A percentile compares a stretch with the other conserved stretches of the same genome.
phyloP scores from a whole-genome alignment of 2,888 invertebrate species.

The Heliconius hortense region DNA sequence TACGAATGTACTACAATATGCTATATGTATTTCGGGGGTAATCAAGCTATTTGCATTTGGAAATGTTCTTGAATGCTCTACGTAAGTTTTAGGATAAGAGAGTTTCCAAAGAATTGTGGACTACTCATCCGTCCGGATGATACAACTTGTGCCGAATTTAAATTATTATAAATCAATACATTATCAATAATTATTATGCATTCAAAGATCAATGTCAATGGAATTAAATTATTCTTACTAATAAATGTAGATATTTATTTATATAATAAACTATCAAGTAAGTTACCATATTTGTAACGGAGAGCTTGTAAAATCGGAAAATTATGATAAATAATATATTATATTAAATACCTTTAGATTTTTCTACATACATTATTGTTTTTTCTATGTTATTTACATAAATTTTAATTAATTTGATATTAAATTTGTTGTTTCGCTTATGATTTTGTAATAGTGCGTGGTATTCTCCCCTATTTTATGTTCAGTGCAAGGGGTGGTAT shows the following conservation, averaged over 20 bases:
- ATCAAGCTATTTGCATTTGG: conserved; percentile 93
- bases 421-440: not conserved
- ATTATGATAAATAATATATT: not conserved
- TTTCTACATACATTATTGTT: not conserved
- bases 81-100: conserved; percentile 12
- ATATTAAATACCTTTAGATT: not conserved
- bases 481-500: conserved; percentile 17
- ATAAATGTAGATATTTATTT: not conserved
- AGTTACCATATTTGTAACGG: conserved; percentile 4
- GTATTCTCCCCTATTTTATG: conserved; percentile 20
- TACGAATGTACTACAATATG: conserved; percentile 94
- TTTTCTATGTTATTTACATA: not conserved
- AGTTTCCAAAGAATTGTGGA: conserved; percentile 17
- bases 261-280: not conserved
- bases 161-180: conserved; percentile 1
- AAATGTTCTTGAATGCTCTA: conserved; percentile 86
- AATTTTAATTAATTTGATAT: not conserved
- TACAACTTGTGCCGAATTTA: conserved; percentile 18
- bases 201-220: not conserved
- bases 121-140: conserved; percentile 24
- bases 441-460: not conserved
- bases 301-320: conserved; percentile 8
- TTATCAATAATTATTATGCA: not conserved
- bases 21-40: conserved; percentile 95
- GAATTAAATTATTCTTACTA: not conserved